Percentiles rank a stretch among this genome's conserved stretches.
These are phyloP conservation scores for Sminthurides aquaticus DNA, from an alignment of 2,888 invertebrate genomes.

Conservation along the genomic window DNA sequence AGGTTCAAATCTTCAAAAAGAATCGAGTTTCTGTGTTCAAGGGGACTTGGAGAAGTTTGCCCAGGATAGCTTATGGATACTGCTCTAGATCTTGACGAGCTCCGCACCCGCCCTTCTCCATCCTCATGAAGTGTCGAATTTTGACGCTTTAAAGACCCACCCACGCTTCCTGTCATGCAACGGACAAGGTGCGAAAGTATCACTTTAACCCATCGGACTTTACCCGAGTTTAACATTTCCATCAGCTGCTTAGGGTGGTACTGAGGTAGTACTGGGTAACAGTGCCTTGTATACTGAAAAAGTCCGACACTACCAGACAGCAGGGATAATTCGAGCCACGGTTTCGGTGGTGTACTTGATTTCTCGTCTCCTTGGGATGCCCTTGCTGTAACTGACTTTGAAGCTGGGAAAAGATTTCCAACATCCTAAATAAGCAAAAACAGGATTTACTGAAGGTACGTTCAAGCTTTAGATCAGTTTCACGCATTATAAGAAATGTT, in stretches of 20 bases:
- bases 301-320: slow-evolving; percentile 57
- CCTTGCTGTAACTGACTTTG: slow-evolving; percentile 25
- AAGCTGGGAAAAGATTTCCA: slow-evolving; percentile 33
- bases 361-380: slow-evolving; percentile 6
- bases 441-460: too few relatives aligned
- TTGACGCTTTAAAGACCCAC: slow-evolving; percentile 36
- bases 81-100: slow-evolving; percentile 82
- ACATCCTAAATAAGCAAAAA: slow-evolving; percentile 31
- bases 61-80: slow-evolving; percentile 74
- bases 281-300: slow-evolving; percentile 94
- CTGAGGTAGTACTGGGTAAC: slow-evolving; percentile 95
- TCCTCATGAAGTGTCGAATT: slow-evolving; percentile 52
- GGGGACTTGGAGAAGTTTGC: slow-evolving; percentile 59
- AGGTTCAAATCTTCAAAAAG: slow-evolving; percentile 79
- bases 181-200: slow-evolving; percentile 88
- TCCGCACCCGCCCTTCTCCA: slow-evolving; percentile 58
- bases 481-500: background rate
- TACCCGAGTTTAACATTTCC: slow-evolving; percentile 95
- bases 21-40: slow-evolving; percentile 68
- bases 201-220: slow-evolving; percentile 95
- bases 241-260: slow-evolving; percentile 98
- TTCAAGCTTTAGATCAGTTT: background rate
- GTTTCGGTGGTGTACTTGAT: slow-evolving; percentile 17
- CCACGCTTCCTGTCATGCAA: slow-evolving; percentile 37
- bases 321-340: slow-evolving; percentile 39